These are phyloP conservation scores for Lophotriccus pileatus DNA, from an alignment of 2,797 vertebrate species.

Conservation along the genomic window DNA sequence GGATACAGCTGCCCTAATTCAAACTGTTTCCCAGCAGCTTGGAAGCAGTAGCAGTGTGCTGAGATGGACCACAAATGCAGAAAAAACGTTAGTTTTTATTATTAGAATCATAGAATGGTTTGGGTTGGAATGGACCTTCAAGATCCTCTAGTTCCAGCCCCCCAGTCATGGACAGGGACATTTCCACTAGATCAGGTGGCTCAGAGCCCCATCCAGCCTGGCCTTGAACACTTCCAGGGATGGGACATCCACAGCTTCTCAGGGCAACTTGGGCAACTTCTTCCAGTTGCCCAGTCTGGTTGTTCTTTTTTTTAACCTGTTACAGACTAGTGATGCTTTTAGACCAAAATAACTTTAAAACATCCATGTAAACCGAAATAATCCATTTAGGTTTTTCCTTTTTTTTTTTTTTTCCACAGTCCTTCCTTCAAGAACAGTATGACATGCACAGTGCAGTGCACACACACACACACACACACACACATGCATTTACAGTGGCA, in stretches of 20 bases:
- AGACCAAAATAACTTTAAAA: neutral
- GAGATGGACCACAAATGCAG: neutral
- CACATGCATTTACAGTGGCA: neutral
- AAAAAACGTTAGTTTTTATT: neutral
- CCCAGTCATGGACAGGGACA: neutral
- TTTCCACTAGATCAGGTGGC: neutral
- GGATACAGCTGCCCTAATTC: neutral
- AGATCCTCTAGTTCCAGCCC: fast-evolving
- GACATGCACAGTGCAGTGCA: fast-evolving
- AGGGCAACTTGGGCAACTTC: neutral
- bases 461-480: neutral
- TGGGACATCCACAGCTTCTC: neutral
- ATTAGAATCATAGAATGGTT: neutral
- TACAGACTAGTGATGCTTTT: neutral
- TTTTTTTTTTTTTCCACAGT: neutral
- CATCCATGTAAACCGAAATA: neutral
- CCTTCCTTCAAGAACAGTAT: neutral
- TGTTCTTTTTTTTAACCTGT: neutral
- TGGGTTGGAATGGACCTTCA: neutral
- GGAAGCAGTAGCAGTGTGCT: neutral
- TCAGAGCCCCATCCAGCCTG: neutral
- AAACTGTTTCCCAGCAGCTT: neutral
- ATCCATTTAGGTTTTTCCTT: neutral
- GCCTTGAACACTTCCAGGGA: neutral
- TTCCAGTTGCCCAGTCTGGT: neutral